These are phyloP conservation scores for Mohoua ochrocephala DNA, from an alignment of 2,113 vertebrate species.

Conservation along the genomic window DNA sequence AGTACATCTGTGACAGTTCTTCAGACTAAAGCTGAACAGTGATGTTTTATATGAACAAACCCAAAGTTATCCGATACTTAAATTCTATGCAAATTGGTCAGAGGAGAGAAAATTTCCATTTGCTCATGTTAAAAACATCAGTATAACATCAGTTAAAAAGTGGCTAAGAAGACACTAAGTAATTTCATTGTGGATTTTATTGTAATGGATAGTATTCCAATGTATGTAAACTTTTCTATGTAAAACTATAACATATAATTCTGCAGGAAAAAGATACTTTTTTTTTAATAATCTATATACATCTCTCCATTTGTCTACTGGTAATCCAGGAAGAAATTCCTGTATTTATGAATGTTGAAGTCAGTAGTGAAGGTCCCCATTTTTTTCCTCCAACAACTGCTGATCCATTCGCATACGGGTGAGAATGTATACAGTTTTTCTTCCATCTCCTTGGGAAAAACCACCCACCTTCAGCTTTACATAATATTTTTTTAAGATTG, in stretches of 20 bases:
- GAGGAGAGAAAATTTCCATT: neutral
- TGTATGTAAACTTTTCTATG: neutral
- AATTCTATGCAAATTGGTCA: neutral
- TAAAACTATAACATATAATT: neutral
- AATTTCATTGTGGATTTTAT: neutral
- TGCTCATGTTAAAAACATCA: neutral
- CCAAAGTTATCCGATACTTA: neutral
- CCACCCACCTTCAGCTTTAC: neutral
- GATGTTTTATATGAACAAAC: neutral
- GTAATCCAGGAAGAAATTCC: neutral
- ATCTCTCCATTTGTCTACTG: neutral
- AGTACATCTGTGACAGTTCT: neutral
- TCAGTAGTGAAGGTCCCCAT: neutral
- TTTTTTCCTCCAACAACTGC: neutral
- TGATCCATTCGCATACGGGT: fast-evolving
- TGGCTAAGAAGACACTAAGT: neutral
- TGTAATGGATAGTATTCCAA: neutral
- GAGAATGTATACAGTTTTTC: neutral
- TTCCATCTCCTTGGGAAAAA: neutral
- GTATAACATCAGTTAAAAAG: neutral
- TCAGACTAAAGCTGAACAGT: neutral
- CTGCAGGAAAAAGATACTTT: neutral
- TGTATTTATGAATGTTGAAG: neutral
- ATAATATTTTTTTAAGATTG: neutral
- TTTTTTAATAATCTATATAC: neutral